Evolutionary conservation across 1,140 invertebrate genomes (phyloP), one percentile per base, ranked within the genome.

Genomic region (Mycetomoellerius zeteki): DNA sequence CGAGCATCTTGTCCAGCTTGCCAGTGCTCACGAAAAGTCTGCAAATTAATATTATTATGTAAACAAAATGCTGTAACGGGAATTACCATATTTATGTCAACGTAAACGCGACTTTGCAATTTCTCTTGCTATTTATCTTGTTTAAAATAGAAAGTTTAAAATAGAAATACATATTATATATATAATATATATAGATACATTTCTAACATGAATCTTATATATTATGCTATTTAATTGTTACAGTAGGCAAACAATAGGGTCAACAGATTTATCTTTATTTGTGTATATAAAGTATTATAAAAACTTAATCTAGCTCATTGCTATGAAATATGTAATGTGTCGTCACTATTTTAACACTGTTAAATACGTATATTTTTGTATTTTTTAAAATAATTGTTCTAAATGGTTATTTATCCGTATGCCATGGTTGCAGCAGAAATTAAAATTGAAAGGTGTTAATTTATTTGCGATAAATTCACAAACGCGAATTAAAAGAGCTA

Each of bases 21-120:
- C 56, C 71, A 62, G n/a, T 14, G 16, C 50, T 56, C 52, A 64
- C 10, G 33, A 81, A 81, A 69, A 71, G 78, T 71, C 50, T 27
- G 47, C 24, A 71, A 81, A 81, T 81, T 71, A 71, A 81, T 81
- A 81, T 10, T 56, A 81, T 81, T 71, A 71, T n/a, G n/a, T 71
- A 71, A 81, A 81, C 65, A 56, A 24, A 71, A 71, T 71, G 33
- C 8, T 43, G 10, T 58, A 43, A 8, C 47, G 10, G 30, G 5
- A 81, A 81, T 81, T 81, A 56, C 7, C 64, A 71, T 71, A 58
- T 71, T 81, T 81, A 43, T 14, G 50, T 27, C 27, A n/a, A 21
- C n/a, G 21, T 54, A 56, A 56, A 58, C 52, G 30, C 21, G 10
- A 71, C 27, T 54, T 69, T 30, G 16, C 21, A 43, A 81, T 56